Evolutionary conservation across 2,113 vertebrate species (phyloP).

Genomic region (Caracal caracal): DNA sequence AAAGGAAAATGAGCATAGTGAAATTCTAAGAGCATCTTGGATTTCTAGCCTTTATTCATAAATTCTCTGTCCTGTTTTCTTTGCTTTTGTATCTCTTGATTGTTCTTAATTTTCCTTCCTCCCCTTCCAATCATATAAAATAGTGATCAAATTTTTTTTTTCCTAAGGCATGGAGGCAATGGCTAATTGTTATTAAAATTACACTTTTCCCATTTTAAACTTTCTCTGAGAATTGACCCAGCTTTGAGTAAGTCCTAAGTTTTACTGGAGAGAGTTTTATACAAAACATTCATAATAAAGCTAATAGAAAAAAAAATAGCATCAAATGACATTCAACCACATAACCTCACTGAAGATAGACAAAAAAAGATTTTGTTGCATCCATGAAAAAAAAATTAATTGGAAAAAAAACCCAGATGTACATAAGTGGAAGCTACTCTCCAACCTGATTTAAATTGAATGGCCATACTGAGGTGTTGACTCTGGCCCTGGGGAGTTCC

Average conservation of each 20-base stretch:
- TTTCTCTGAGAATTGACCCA: not conserved
- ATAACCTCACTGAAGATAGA: not conserved
- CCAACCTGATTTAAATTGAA: not conserved
- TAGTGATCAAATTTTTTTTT: not conserved
- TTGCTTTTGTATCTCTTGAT: not conserved
- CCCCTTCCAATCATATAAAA: not conserved
- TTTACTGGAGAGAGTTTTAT: not conserved
- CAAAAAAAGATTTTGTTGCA: not conserved
- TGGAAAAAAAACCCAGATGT: not conserved
- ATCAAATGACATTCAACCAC: not conserved
- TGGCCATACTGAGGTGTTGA: not conserved
- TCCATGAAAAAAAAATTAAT: not conserved
- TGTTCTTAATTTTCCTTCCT: not conserved
- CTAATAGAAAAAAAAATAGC: not conserved
- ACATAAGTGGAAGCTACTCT: not conserved
- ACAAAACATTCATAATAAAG: not conserved
- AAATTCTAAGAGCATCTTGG: not conserved
- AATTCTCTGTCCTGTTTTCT: not conserved
- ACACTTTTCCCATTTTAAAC: constrained; percentile 1
- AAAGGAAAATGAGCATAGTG: not conserved
- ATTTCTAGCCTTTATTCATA: not conserved
- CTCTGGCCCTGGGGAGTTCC: constrained; percentile 7
- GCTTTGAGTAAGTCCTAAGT: not conserved
- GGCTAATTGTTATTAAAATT: not conserved
- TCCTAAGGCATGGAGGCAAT: not conserved